Conservation (phyloP, 2,888 invertebrate species). For the Gortyna flavago region DNA sequence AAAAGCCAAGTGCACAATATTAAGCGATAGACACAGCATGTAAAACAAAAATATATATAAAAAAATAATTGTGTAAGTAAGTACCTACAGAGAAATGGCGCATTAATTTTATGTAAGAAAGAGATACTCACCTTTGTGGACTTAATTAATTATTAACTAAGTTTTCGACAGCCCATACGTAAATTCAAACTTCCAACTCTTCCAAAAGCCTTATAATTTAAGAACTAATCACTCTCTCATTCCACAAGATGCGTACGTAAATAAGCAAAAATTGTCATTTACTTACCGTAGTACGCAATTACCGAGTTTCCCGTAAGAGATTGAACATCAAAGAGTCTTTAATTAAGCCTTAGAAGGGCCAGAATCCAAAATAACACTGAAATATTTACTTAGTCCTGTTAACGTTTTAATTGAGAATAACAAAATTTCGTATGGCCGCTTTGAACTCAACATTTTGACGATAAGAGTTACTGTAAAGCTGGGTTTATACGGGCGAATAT, state of each 20-base stretch:
- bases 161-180: neutral
- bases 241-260: constrained; percentile 52
- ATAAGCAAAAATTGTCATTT: constrained; percentile 68
- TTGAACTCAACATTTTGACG: constrained; percentile 75
- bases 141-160: constrained; percentile 22
- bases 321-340: constrained; percentile 88
- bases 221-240: constrained; percentile 38
- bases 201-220: constrained; percentile 38
- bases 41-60: neutral
- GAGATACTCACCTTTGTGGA: neutral
- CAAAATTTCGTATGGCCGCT: constrained; percentile 81
- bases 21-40: neutral
- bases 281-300: constrained; percentile 81
- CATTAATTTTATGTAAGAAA: neutral
- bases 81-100: neutral
- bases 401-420: constrained; percentile 86
- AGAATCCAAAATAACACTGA: constrained; percentile 83
- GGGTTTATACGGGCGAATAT: neutral
- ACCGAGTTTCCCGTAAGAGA: constrained; percentile 85
- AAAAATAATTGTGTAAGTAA: neutral
- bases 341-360: constrained; percentile 87
- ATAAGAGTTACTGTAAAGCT: constrained; percentile 66
- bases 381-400: constrained; percentile 85
- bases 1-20: neutral
- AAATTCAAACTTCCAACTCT: constrained; percentile 24